Evolutionary conservation across 2,113 vertebrate genomes (phyloP).

Genomic region (Bubalus kerabau): DNA sequence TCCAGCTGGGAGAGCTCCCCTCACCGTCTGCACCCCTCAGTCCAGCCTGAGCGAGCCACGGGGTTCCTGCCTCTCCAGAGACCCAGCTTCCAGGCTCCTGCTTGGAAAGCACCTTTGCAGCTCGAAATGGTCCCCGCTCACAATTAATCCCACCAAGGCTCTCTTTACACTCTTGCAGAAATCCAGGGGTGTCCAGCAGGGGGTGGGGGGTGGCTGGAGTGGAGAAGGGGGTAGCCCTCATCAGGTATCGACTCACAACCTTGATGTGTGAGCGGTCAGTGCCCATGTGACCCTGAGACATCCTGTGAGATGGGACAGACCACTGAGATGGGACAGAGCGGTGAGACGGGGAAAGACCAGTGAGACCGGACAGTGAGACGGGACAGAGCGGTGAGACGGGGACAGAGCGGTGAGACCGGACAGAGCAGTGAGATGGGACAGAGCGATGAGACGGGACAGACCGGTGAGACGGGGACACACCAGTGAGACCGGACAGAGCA

Average conservation of each 20-base stretch:
- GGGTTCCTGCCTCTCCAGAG: neutral
- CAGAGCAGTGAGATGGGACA: neutral
- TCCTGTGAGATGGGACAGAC: neutral
- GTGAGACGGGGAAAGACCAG: too few species aligned
- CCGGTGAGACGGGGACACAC: too few species aligned
- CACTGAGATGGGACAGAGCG: too few species aligned
- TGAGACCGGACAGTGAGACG: too few species aligned
- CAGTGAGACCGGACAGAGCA: too few species aligned
- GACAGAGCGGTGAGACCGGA: too few species aligned
- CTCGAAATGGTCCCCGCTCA: neutral
- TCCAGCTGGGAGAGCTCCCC: neutral
- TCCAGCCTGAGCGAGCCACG: neutral
- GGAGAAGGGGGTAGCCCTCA: neutral
- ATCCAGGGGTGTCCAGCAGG: neutral
- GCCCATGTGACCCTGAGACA: slow-evolving; percentile 23
- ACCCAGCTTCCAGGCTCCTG: neutral
- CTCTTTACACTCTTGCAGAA: slow-evolving; percentile 26
- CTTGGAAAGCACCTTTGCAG: neutral
- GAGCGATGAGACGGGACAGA: too few species aligned
- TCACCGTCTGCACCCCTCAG: neutral
- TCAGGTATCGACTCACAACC: slow-evolving; percentile 11
- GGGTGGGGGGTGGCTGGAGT: neutral
- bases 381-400: too few species aligned
- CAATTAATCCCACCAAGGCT: slow-evolving; percentile 12
- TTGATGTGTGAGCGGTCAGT: slow-evolving; percentile 37